Conservation (phyloP, 1,140 invertebrate genomes). For the Mya arenaria region DNA sequence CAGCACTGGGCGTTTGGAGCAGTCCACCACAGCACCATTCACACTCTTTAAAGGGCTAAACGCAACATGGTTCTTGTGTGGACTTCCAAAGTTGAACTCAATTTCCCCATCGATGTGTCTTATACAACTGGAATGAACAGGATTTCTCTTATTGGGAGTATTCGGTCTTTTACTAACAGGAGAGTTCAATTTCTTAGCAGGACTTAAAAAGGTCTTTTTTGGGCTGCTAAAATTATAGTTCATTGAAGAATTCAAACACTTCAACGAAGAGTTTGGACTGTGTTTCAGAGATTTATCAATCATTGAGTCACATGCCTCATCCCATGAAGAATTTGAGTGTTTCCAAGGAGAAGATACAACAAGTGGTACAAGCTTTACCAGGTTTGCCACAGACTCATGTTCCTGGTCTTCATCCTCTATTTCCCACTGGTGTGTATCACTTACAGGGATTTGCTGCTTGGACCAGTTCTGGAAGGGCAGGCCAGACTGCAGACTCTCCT, state of each 20-base stretch:
- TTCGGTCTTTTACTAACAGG: background rate
- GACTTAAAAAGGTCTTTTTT: slow-evolving; percentile 12
- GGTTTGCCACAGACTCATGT: slow-evolving; percentile 27
- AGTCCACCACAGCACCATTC: slow-evolving; percentile 1
- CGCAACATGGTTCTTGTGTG: slow-evolving; percentile 25
- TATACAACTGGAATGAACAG: no score
- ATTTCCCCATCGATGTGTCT: slow-evolving; percentile 47
- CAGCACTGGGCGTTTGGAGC: background rate
- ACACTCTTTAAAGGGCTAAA: slow-evolving; percentile 31
- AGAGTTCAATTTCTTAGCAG: background rate
- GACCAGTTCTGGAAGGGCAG: slow-evolving; percentile 57
- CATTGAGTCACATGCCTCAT: slow-evolving; percentile 58
- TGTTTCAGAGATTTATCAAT: slow-evolving; percentile 49
- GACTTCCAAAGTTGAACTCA: slow-evolving; percentile 50
- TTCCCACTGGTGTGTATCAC: slow-evolving; percentile 58
- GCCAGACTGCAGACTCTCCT: slow-evolving; percentile 52
- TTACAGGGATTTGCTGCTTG: slow-evolving; percentile 55
- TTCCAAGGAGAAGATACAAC: slow-evolving; percentile 60
- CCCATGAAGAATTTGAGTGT: slow-evolving; percentile 63
- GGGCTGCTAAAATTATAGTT: slow-evolving; percentile 35
- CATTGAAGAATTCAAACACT: background rate
- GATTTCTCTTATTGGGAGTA: background rate
- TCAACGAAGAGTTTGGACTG: slow-evolving; percentile 7
- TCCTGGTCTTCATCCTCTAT: slow-evolving; percentile 40
- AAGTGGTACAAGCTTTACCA: slow-evolving; percentile 10